A percentile compares a stretch with the other conserved stretches of the same genome.
Conservation (phyloP, 2,113 vertebrate genomes). For the Merops nubicus region DNA sequence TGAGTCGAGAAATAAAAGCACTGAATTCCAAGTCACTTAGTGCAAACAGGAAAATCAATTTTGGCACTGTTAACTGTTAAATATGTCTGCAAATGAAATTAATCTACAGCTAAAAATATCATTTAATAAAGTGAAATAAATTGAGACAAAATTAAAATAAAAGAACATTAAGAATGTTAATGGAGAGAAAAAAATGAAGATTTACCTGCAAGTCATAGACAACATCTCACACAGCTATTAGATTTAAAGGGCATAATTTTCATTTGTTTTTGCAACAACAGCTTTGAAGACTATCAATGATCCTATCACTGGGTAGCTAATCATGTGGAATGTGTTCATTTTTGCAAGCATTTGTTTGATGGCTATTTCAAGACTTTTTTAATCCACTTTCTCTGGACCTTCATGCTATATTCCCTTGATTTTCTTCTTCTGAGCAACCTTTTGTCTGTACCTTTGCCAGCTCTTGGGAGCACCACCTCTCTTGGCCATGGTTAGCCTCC, state of each 20-base stretch:
- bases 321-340: background rate
- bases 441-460: background rate
- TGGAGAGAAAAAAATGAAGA: background rate
- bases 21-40: background rate
- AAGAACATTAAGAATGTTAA: background rate
- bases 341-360: background rate
- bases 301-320: background rate
- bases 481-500: background rate
- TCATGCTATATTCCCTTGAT: background rate
- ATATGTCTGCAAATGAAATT: background rate
- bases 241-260: background rate
- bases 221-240: background rate
- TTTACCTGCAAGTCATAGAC: background rate
- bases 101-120: background rate
- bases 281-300: background rate
- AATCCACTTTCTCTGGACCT: background rate
- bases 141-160: background rate
- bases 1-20: background rate
- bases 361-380: background rate
- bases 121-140: background rate
- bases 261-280: background rate
- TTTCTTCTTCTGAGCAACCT: background rate
- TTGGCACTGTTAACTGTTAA: slow-evolving; percentile 5
- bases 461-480: background rate
- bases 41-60: background rate